These are phyloP conservation scores for Seriola aureovittata DNA, from an alignment of 2,113 vertebrate genomes.

Conservation along the genomic window DNA sequence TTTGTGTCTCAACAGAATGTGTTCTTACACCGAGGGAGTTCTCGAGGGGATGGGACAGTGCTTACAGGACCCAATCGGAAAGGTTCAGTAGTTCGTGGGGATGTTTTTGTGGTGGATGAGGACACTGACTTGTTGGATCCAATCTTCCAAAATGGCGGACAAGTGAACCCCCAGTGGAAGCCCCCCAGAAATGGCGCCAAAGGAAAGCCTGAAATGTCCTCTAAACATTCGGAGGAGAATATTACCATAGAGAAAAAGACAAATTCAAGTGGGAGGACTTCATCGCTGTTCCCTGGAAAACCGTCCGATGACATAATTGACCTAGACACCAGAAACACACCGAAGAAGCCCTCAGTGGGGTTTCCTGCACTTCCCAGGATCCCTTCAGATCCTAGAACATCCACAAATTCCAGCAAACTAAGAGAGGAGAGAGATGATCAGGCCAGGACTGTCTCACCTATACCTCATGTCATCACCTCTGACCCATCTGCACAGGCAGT, in stretches of 20 bases:
- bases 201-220: slow-evolving; percentile 76
- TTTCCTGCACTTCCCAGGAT: slow-evolving; percentile 13
- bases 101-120: slow-evolving; percentile 84
- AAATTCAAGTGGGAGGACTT: accelerated
- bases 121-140: slow-evolving; percentile 82
- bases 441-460: slow-evolving; percentile 22
- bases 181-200: slow-evolving; percentile 53
- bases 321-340: slow-evolving; percentile 39
- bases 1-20: slow-evolving; percentile 56
- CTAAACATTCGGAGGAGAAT: slow-evolving; percentile 83
- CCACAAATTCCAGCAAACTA: slow-evolving; percentile 56
- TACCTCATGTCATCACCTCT: background rate
- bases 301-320: slow-evolving; percentile 71
- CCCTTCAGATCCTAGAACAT: slow-evolving; percentile 7
- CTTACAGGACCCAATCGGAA: slow-evolving; percentile 69
- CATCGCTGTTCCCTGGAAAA: slow-evolving; percentile 67
- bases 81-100: slow-evolving; percentile 65
- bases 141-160: slow-evolving; percentile 61
- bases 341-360: slow-evolving; percentile 62
- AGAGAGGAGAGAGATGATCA: slow-evolving; percentile 32
- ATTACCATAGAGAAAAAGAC: slow-evolving; percentile 84
- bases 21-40: slow-evolving; percentile 46
- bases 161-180: slow-evolving; percentile 62
- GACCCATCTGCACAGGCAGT: slow-evolving; percentile 1
- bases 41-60: slow-evolving; percentile 79